Conservation (phyloP, 2,113 vertebrate genomes). For the Centropus bengalensis region DNA sequence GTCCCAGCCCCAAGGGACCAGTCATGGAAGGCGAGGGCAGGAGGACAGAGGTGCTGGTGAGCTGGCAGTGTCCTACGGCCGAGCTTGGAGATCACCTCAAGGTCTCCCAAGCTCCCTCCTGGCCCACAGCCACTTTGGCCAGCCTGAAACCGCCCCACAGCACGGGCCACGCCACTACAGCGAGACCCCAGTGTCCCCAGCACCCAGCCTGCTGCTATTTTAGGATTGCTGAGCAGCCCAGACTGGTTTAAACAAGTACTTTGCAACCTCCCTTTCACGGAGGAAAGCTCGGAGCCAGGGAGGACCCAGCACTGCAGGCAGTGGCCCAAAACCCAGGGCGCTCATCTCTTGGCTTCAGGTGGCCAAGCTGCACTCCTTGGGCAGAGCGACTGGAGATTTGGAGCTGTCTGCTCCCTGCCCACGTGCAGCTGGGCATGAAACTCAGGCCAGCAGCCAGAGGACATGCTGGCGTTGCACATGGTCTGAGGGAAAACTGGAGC, state of each 20-base stretch:
- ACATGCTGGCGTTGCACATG: accelerated
- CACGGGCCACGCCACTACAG: neutral
- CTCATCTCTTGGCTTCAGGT: neutral
- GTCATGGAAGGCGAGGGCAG: neutral
- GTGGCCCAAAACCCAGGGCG: neutral
- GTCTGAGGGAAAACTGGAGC: neutral
- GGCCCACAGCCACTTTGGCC: neutral
- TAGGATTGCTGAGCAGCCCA: neutral
- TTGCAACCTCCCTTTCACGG: neutral
- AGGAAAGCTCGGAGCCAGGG: neutral
- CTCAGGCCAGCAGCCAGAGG: neutral
- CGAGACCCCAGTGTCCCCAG: neutral
- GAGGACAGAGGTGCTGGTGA: neutral
- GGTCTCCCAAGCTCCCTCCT: neutral
- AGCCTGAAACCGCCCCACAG: neutral
- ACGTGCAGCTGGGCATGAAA: neutral
- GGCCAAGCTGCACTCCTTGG: neutral
- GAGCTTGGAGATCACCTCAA: neutral
- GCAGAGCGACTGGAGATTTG: neutral
- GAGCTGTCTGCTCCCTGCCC: neutral
- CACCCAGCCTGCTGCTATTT: neutral
- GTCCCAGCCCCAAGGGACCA: neutral
- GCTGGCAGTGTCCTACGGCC: neutral
- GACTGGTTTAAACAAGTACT: neutral
- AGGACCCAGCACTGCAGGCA: neutral